Evolutionary conservation across 1,140 invertebrate species (phyloP).

Genomic region (Ceratitis capitata): DNA sequence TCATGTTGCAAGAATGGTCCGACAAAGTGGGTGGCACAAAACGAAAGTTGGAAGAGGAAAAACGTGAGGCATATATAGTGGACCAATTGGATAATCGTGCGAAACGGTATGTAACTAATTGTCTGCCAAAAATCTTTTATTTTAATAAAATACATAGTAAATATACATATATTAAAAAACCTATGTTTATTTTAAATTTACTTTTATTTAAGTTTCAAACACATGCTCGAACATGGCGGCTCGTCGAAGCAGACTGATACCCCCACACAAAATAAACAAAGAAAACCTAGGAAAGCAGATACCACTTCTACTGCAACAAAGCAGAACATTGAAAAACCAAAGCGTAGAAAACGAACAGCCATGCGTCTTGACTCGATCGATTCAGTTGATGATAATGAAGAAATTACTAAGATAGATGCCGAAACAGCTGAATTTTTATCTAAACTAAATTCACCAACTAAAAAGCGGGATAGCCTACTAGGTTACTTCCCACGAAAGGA

Average conservation of each 20-base stretch:
- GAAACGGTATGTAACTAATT: constrained; percentile 65
- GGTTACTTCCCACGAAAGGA: constrained; percentile 67
- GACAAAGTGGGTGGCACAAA: constrained; percentile 69
- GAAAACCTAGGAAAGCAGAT: background rate
- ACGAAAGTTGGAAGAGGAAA: constrained; percentile 68
- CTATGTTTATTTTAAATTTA: too few species aligned
- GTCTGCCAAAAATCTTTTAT: background rate
- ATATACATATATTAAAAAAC: background rate
- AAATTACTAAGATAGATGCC: background rate
- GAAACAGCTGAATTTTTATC: constrained; percentile 53
- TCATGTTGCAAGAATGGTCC: constrained; percentile 70
- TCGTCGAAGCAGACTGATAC: background rate
- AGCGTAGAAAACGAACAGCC: constrained; percentile 41
- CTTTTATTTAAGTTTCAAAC: constrained; percentile 52
- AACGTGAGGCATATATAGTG: constrained; percentile 68
- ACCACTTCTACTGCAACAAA: background rate
- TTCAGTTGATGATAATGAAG: constrained; percentile 14
- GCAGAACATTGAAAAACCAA: constrained; percentile 8
- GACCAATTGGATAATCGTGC: constrained; percentile 69
- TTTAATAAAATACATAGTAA: background rate
- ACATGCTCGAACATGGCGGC: constrained; percentile 50
- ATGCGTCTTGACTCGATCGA: constrained; percentile 41
- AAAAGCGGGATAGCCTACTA: constrained; percentile 70
- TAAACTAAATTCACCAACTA: constrained; percentile 68
- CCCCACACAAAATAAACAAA: background rate